Percentiles rank a stretch among this genome's conserved stretches.
Conservation (phyloP, 2,888 invertebrate genomes). For the Tenthredo livida region DNA sequence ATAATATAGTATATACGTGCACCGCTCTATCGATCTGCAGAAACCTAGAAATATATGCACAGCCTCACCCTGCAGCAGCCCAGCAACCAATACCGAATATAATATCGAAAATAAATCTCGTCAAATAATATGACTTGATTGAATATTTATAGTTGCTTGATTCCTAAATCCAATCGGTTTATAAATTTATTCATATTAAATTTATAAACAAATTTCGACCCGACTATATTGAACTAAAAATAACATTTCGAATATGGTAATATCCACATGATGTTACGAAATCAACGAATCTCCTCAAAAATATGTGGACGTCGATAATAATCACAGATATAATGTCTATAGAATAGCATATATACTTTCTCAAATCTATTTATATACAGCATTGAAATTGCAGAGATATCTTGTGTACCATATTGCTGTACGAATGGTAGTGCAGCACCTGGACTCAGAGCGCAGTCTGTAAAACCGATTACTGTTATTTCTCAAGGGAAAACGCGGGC, state of each 20-base stretch:
- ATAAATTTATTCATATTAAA: not conserved
- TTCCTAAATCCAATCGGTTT: not conserved
- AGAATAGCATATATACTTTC: no score
- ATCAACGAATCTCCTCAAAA: not conserved
- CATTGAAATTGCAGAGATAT: conserved; percentile 29
- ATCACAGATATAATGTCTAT: not conserved
- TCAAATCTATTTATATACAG: not conserved
- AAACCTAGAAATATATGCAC: conserved; percentile 24
- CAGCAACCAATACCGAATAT: conserved; percentile 1
- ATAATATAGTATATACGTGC: not conserved
- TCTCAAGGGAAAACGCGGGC: conserved; percentile 68
- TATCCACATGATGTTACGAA: no score
- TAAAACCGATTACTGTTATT: conserved; percentile 73
- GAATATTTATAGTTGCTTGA: not conserved
- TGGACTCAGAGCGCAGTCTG: conserved; percentile 52
- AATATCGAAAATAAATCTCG: conserved; percentile 19
- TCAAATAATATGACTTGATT: not conserved
- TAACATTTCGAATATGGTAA: no score
- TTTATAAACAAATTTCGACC: not conserved
- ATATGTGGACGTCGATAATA: not conserved
- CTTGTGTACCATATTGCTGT: not conserved
- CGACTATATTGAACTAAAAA: no score
- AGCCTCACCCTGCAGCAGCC: not conserved
- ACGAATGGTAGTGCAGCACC: not conserved
- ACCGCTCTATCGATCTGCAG: conserved; percentile 32